Evolutionary conservation across 1,140 invertebrate genomes (phyloP).

Genomic region (Limonius californicus): DNA sequence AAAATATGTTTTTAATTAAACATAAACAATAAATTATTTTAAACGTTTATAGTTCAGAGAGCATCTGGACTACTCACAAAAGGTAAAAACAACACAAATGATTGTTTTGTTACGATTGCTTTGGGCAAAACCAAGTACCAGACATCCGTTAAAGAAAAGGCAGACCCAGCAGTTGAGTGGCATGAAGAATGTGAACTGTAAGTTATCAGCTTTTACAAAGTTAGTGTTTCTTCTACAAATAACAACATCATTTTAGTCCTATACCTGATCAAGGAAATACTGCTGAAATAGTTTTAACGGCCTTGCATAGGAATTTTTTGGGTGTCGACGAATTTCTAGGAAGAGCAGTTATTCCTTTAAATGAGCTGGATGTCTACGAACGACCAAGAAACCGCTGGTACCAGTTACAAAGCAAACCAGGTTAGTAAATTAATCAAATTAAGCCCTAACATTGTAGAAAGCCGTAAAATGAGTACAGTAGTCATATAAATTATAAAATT

Average conservation of each 20-base stretch:
- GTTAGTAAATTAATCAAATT: too few species aligned
- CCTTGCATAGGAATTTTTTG: conserved; percentile 82
- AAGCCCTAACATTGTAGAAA: too few species aligned
- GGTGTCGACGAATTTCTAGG: conserved; percentile 94
- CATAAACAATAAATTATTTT: conserved; percentile 3
- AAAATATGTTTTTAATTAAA: conserved; percentile 15
- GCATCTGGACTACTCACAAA: conserved; percentile 71
- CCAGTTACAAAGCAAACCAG: conserved; percentile 58
- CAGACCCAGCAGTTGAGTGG: conserved; percentile 80
- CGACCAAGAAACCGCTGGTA: conserved; percentile 80
- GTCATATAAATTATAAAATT: too few species aligned
- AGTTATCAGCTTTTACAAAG: conserved; percentile 47
- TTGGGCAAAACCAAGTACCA: conserved; percentile 95
- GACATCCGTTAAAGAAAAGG: conserved; percentile 91
- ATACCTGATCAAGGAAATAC: conserved; percentile 86
- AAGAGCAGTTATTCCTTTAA: conserved; percentile 74
- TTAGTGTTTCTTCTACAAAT: conserved; percentile 20
- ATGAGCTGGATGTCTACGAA: conserved; percentile 86
- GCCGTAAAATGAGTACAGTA: too few species aligned
- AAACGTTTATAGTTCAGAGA: conserved; percentile 59
- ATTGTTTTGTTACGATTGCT: conserved; percentile 92
- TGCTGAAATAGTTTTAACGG: conserved; percentile 78
- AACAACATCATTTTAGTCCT: conserved; percentile 48
- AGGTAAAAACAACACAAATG: conserved; percentile 89
- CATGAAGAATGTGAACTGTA: conserved; percentile 93